phyloP scores from a whole-genome alignment of 1,140 invertebrate genomes.

The Galleria mellonella region DNA sequence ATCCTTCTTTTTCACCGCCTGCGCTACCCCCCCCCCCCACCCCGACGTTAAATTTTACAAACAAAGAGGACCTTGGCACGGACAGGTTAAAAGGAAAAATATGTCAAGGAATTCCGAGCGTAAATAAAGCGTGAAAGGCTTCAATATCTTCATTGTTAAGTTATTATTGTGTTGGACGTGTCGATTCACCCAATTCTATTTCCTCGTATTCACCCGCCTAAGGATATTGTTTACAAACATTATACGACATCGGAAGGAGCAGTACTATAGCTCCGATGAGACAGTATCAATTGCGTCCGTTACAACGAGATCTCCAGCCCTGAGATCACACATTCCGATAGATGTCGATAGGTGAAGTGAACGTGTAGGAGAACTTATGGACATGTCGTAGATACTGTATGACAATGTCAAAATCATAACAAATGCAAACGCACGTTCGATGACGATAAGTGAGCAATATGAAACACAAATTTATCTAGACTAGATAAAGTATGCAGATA shows the following conservation, averaged over 20 bases:
- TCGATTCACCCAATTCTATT: too few relatives aligned
- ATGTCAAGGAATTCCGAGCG: not conserved
- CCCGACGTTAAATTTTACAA: not conserved
- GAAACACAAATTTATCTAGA: too few relatives aligned
- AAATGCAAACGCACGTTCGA: too few relatives aligned
- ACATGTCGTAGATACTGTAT: conserved; percentile 15
- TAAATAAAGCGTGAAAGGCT: conserved; percentile 1
- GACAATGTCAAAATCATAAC: too few relatives aligned
- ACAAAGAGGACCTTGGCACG: conserved; percentile 2
- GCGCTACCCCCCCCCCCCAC: too few relatives aligned
- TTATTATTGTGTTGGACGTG: too few relatives aligned
- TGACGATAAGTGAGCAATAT: too few relatives aligned
- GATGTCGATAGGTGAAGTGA: conserved; percentile 29
- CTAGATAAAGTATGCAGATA: too few relatives aligned
- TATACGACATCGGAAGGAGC: not conserved
- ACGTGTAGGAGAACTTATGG: conserved; percentile 7
- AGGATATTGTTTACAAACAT: conserved; percentile 3
- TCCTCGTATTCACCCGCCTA: not conserved
- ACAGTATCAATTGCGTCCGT: conserved; percentile 2
- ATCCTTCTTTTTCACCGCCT: too few relatives aligned
- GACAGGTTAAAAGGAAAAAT: not conserved
- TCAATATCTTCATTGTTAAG: too few relatives aligned
- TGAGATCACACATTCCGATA: conserved; percentile 36
- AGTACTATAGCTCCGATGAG: not conserved
- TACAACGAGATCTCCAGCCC: conserved; percentile 33